phyloP scores from a whole-genome alignment of 2,797 vertebrate genomes.

The Onychomys arenicola region DNA sequence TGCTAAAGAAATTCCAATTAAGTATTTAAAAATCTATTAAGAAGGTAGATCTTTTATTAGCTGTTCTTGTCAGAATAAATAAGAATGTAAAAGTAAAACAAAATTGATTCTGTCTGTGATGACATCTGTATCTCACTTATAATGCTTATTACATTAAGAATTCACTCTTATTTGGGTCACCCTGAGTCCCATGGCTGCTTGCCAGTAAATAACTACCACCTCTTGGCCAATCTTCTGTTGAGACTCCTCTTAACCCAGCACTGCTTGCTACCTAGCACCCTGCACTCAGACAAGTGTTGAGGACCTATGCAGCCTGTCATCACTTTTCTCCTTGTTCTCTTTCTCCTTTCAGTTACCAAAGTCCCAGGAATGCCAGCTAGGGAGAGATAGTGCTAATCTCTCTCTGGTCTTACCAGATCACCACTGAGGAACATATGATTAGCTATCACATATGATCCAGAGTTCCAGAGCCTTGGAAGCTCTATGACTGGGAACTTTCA shows the following conservation, averaged over 20 bases:
- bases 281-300: neutral
- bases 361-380: neutral
- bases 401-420: neutral
- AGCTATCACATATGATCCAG: neutral
- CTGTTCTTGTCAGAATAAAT: neutral
- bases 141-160: neutral
- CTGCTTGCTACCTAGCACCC: too few species aligned
- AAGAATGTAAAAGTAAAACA: constrained; percentile 1
- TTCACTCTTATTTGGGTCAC: neutral
- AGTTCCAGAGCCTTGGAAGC: neutral
- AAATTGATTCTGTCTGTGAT: neutral
- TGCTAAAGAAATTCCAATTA: neutral
- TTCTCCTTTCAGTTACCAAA: neutral
- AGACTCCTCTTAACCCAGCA: neutral
- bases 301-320: neutral
- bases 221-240: neutral
- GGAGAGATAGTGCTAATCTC: neutral
- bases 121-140: neutral
- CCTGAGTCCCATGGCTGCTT: neutral
- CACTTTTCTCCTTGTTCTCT: neutral
- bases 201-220: neutral
- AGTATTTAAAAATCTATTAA: neutral
- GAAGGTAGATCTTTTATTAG: neutral
- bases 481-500: neutral
- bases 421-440: neutral